Percentiles rank a stretch among this genome's conserved stretches.
Evolutionary conservation across 1,140 invertebrate genomes (phyloP).

Genomic region (Bombus pyrosoma): DNA sequence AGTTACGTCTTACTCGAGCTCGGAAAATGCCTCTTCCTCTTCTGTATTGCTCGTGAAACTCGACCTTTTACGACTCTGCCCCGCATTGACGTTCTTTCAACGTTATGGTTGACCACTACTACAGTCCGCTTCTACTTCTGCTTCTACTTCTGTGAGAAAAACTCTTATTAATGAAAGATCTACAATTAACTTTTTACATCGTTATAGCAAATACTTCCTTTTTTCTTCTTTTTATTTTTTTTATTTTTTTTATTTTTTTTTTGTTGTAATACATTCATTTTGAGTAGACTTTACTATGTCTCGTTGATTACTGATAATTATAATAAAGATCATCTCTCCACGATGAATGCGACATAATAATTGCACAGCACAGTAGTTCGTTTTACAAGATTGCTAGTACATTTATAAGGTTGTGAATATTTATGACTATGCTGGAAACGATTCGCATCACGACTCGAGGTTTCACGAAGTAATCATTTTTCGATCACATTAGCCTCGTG

Average conservation of each 20-base stretch:
- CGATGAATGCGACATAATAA: too few relatives aligned
- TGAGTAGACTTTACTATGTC: neutral
- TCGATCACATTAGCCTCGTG: neutral
- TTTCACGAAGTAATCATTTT: neutral
- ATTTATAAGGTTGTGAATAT: neutral
- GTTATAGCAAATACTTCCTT: neutral
- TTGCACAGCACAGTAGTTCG: too few relatives aligned
- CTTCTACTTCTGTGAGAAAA: neutral
- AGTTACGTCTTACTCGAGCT: conserved; percentile 50
- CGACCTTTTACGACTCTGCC: conserved; percentile 20
- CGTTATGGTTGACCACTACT: neutral
- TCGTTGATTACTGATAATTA: neutral
- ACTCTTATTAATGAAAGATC: neutral
- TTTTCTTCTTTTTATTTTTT: too few relatives aligned
- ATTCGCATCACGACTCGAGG: too few relatives aligned
- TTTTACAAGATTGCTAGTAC: too few relatives aligned
- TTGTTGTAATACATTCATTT: neutral
- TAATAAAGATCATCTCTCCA: neutral
- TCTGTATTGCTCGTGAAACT: conserved; percentile 10
- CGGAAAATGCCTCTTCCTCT: conserved; percentile 22
- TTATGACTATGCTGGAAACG: neutral
- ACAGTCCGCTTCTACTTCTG: too few relatives aligned
- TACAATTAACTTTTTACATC: neutral
- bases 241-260: too few relatives aligned
- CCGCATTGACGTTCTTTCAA: neutral